Evolutionary conservation across 2,113 vertebrate genomes (phyloP).

Genomic region (Empidonax traillii): DNA sequence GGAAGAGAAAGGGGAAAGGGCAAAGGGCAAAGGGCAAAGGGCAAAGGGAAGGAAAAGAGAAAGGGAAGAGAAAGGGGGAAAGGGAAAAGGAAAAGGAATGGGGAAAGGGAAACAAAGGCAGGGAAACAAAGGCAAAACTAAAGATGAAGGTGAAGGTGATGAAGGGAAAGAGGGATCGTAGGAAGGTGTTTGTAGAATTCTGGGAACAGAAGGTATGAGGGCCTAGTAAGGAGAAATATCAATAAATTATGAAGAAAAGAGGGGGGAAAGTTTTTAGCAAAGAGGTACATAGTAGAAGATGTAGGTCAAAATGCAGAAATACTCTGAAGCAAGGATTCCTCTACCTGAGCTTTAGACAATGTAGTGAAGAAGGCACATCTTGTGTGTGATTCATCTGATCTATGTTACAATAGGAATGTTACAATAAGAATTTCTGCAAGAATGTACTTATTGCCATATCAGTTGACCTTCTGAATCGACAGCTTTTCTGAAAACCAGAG

Average conservation of each 20-base stretch:
- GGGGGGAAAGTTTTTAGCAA: background rate
- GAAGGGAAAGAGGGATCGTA: background rate
- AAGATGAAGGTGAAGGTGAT: background rate
- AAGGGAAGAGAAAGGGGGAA: fast-evolving
- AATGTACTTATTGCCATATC: background rate
- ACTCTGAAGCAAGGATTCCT: background rate
- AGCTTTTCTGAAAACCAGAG: background rate
- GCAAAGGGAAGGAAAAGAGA: background rate
- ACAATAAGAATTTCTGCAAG: background rate
- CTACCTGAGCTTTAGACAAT: background rate
- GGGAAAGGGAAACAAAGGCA: background rate
- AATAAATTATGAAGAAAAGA: background rate
- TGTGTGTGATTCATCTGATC: background rate
- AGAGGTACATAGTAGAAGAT: background rate
- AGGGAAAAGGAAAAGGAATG: background rate
- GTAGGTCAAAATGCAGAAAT: background rate
- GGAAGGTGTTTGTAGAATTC: background rate
- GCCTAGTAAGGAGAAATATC: background rate
- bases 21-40: background rate
- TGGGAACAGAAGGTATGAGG: background rate
- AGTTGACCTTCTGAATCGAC: background rate
- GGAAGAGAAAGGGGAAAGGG: background rate
- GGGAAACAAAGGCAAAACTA: background rate
- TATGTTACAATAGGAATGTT: background rate
- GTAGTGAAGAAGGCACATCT: background rate